A percentile compares a stretch with the other conserved stretches of the same genome.
Evolutionary conservation across 2,797 vertebrate species (phyloP).

Genomic region (Micromesistius poutassou): DNA sequence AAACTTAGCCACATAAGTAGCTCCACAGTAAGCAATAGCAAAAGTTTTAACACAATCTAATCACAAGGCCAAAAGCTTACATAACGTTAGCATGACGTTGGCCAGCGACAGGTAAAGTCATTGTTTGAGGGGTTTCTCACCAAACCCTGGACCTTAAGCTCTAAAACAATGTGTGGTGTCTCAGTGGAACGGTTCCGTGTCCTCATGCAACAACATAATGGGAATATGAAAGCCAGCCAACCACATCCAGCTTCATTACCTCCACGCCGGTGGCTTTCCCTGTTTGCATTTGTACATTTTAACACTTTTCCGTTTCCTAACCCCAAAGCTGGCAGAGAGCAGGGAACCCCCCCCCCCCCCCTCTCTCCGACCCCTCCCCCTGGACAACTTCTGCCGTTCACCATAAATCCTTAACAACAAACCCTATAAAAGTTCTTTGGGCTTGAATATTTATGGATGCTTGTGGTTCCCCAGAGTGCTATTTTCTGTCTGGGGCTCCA

Average conservation of each 20-base stretch:
- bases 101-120: conserved; percentile 22
- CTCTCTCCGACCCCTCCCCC: conserved; percentile 28
- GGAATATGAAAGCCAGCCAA: conserved; percentile 44
- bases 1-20: background rate
- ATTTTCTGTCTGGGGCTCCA: conserved; percentile 67
- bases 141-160: conserved; percentile 33
- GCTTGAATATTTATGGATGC: conserved; percentile 74
- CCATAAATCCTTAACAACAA: conserved; percentile 76
- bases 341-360: conserved; percentile 25
- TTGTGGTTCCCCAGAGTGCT: conserved; percentile 69
- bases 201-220: conserved; percentile 28
- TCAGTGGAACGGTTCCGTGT: conserved; percentile 22
- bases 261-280: conserved; percentile 39
- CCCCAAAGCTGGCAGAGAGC: conserved; percentile 31
- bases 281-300: conserved; percentile 50
- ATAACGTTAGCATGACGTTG: conserved; percentile 21
- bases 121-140: conserved; percentile 39
- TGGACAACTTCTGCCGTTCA: conserved; percentile 60
- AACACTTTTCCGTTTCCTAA: conserved; percentile 45
- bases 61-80: conserved; percentile 5
- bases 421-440: conserved; percentile 72
- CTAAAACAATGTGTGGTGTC: conserved; percentile 19
- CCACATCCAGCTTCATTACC: conserved; percentile 44
- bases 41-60: background rate
- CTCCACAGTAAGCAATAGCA: background rate